These are phyloP conservation scores for Fistularia commersonii DNA, from an alignment of 2,797 vertebrate species.

Conservation along the genomic window DNA sequence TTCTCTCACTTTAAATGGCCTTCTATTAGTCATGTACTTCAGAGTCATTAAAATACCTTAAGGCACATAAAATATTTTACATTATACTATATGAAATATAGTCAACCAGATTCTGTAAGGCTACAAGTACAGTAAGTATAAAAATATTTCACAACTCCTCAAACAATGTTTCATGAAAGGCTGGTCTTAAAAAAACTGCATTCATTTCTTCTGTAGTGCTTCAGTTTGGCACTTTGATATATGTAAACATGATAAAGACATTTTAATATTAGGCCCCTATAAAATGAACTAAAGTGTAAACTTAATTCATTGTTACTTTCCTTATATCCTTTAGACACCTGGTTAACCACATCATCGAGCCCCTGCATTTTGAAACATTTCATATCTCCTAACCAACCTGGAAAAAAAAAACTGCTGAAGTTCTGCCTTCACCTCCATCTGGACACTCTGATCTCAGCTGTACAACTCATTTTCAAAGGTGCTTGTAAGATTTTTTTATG, in stretches of 20 bases:
- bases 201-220: slow-evolving; percentile 44
- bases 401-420: slow-evolving; percentile 10
- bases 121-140: slow-evolving; percentile 58
- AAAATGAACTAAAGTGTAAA: slow-evolving; percentile 25
- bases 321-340: slow-evolving; percentile 37
- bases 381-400: slow-evolving; percentile 17
- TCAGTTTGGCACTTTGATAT: slow-evolving; percentile 26
- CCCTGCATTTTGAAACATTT: slow-evolving; percentile 1
- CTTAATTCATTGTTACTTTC: slow-evolving; percentile 43
- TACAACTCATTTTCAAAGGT: slow-evolving; percentile 27
- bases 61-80: slow-evolving; percentile 56
- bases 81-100: slow-evolving; percentile 50
- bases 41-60: slow-evolving; percentile 37
- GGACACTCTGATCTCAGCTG: slow-evolving; percentile 31
- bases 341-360: slow-evolving; percentile 22
- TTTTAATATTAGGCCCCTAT: slow-evolving; percentile 32
- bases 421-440: slow-evolving; percentile 28
- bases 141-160: slow-evolving; percentile 47
- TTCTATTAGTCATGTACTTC: slow-evolving; percentile 9
- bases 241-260: slow-evolving; percentile 42
- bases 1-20: slow-evolving; percentile 31
- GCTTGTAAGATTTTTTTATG: slow-evolving; percentile 23
- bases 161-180: slow-evolving; percentile 33
- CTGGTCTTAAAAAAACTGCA: slow-evolving; percentile 42
- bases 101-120: slow-evolving; percentile 46